phyloP scores from a whole-genome alignment of 2,797 vertebrate genomes.

The Crypturellus tataupa region DNA sequence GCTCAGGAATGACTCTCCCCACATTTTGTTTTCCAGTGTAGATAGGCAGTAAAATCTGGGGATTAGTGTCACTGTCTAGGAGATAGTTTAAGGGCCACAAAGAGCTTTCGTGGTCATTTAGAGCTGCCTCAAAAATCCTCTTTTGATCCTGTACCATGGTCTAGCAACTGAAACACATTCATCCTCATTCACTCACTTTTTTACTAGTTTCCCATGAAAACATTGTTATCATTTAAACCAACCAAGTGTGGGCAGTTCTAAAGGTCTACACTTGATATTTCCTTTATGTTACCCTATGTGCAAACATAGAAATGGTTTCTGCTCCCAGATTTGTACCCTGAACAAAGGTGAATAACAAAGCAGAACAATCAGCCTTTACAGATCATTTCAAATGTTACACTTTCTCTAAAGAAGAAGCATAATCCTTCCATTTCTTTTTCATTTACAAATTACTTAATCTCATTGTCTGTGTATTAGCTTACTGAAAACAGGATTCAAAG shows the following conservation, averaged over 20 bases:
- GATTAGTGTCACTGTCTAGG: not conserved
- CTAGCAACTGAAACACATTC: not conserved
- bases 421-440: not conserved
- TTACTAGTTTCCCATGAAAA: not conserved
- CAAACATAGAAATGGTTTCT: not conserved
- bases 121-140: not conserved
- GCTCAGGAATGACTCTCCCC: accelerated
- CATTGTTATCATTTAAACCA: not conserved
- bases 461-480: not conserved
- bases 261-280: not conserved
- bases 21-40: not conserved
- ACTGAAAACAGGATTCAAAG: not conserved
- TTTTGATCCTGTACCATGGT: not conserved
- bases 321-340: not conserved
- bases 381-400: not conserved
- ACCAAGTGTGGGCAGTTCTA: not conserved
- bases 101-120: not conserved
- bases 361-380: not conserved
- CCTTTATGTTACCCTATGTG: not conserved
- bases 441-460: not conserved
- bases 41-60: not conserved
- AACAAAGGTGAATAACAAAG: not conserved
- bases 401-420: not conserved
- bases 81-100: not conserved
- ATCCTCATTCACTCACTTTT: not conserved